Percentiles rank a stretch among this genome's conserved stretches.
phyloP scores from a whole-genome alignment of 2,797 vertebrate species.

The Delichon dasypus region DNA sequence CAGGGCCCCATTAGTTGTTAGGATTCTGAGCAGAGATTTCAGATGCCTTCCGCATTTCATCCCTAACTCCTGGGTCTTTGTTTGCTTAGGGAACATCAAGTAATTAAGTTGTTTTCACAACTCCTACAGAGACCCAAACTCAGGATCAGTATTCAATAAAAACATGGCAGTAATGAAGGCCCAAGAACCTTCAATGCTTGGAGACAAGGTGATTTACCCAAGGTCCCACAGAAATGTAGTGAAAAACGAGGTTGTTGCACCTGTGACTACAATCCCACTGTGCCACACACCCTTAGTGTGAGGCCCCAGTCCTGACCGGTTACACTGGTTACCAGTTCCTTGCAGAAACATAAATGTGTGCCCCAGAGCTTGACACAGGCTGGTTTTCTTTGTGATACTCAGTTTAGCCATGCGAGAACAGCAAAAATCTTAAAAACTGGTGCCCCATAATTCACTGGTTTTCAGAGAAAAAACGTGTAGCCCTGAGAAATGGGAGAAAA shows the following conservation, averaged over 20 bases:
- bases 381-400: neutral
- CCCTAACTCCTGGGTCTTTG: neutral
- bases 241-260: neutral
- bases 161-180: neutral
- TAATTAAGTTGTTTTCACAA: neutral
- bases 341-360: neutral
- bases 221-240: neutral
- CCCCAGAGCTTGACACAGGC: neutral
- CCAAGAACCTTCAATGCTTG: neutral
- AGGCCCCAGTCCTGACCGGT: neutral
- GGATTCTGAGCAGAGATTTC: neutral
- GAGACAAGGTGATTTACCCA: neutral
- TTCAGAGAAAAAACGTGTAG: neutral
- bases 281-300: neutral
- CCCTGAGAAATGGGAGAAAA: neutral
- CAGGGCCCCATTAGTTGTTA: neutral
- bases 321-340: neutral
- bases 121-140: neutral
- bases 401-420: neutral
- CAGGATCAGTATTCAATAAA: neutral
- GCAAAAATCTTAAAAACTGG: neutral
- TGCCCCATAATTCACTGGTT: neutral
- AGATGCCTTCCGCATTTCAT: neutral
- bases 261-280: neutral
- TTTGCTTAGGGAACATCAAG: neutral